Conservation (phyloP, 2,113 vertebrate genomes). For the Trinectes maculatus region DNA sequence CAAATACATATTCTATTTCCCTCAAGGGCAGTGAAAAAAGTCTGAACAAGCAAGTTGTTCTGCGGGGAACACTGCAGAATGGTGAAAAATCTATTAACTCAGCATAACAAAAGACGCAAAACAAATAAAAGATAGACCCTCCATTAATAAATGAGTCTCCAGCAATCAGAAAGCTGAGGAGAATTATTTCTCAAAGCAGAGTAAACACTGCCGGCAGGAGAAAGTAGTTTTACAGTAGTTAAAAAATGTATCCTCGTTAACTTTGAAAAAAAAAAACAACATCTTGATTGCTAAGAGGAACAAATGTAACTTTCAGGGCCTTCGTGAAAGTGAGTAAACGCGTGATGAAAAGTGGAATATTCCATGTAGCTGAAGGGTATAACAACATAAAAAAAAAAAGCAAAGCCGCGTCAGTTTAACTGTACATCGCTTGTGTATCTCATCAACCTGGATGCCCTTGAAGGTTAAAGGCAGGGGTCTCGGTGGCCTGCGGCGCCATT, state of each 20-base stretch:
- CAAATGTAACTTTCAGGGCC: slow-evolving; percentile 5
- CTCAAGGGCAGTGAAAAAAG: slow-evolving; percentile 59
- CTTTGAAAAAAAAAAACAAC: not conserved
- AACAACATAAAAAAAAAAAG: not conserved
- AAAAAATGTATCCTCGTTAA: slow-evolving; percentile 33
- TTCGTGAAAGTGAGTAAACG: not conserved
- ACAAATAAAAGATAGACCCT: slow-evolving; percentile 72
- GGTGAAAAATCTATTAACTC: slow-evolving; percentile 62
- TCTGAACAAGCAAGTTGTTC: slow-evolving; percentile 68
- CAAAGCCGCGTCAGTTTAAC: slow-evolving; percentile 4
- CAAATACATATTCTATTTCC: slow-evolving; percentile 81
- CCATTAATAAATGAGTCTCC: slow-evolving; percentile 63
- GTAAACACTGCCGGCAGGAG: slow-evolving; percentile 25
- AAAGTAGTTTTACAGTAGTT: slow-evolving; percentile 39
- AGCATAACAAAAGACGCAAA: slow-evolving; percentile 66
- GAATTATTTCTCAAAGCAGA: slow-evolving; percentile 41
- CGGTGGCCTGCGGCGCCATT: slow-evolving; percentile 46
- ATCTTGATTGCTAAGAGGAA: slow-evolving; percentile 10
- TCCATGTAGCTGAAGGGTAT: slow-evolving; percentile 11
- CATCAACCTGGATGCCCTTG: slow-evolving; percentile 59
- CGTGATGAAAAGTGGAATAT: slow-evolving; percentile 16
- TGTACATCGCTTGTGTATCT: slow-evolving; percentile 21
- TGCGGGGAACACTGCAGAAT: slow-evolving; percentile 40
- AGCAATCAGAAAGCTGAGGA: slow-evolving; percentile 45
- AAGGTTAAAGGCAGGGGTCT: slow-evolving; percentile 60